A percentile compares a stretch with the other conserved stretches of the same genome.
phyloP scores from a whole-genome alignment of 2,888 invertebrate species.

The Tiliacea aurago region DNA sequence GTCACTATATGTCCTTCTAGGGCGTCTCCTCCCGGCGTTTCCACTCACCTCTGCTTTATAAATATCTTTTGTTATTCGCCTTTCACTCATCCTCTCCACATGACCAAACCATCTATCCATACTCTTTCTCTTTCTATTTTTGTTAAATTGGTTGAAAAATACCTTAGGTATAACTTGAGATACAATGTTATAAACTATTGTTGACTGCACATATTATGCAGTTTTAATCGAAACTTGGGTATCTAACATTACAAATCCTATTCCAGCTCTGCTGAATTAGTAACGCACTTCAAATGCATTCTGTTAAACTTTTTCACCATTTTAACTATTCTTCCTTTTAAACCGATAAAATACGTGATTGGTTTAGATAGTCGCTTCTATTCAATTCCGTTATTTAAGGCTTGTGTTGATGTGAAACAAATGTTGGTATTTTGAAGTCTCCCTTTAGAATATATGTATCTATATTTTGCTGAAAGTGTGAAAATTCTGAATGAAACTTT shows the following conservation, averaged over 20 bases:
- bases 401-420: not conserved
- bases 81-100: no score
- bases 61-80: no score
- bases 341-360: not conserved
- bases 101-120: no score
- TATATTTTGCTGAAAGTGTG: not conserved
- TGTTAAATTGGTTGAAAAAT: not conserved
- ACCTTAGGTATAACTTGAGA: no score
- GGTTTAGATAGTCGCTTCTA: not conserved
- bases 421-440: not conserved
- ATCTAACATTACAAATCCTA: slow-evolving; percentile 41
- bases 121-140: no score
- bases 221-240: slow-evolving; percentile 5
- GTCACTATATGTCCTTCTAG: no score
- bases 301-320: slow-evolving; percentile 39
- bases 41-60: no score
- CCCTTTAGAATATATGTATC: not conserved
- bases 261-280: slow-evolving; percentile 36
- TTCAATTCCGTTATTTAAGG: not conserved
- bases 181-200: not conserved
- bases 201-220: not conserved
- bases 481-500: not conserved
- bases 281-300: slow-evolving; percentile 26
- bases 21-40: no score
- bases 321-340: not conserved